Base-by-base conservation (phyloP, 2,113 vertebrate species). In the Aythya baeri region DNA sequence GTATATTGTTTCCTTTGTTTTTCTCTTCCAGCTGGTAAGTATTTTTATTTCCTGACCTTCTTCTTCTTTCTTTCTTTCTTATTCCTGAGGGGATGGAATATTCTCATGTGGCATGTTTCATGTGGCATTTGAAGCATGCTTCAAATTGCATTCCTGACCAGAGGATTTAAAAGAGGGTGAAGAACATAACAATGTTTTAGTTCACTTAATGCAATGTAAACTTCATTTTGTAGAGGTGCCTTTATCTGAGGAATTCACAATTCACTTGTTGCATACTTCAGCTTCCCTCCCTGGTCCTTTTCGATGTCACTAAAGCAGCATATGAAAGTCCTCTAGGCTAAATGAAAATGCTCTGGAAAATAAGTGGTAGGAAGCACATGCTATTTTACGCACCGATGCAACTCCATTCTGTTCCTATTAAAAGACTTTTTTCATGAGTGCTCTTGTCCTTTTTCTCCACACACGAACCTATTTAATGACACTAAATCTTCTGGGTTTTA, bases 401-500 rank as follows among this genome's bases (percentile, higher is more conserved):
- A 73, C 41, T 89, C 66, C 88, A 92, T 94, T 95, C 83, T 79
- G 74, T 89, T 95, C 49, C 70, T 73, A 88, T 93, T 94, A 92
- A 75, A 90, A 72, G 7, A 61, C 18, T 57, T 79, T 83, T 95
- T 96, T 88, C 54, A 6, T 73, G 49, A 93, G 17, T 71, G 54
- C 34, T 87, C 80, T 89, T 92, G 74, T 82, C 86, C 38, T 81
- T 84, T 94, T 62, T 70, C 66, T 95, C 63, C 59, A 76, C 46
- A 72, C 41, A 86, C 0, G 2, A 49, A 75, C 26, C 7, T n/a
- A 49, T 67, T 75, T n/a, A 62, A 36, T 73, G 52, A 34, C 67
- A 57, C 38, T 80, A 77, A 71, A 54, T 88, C 46, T 83, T 74
- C 88, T 88, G 91, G 44, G 76, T 79, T 91, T 93, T 96, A 95